Base-by-base conservation (phyloP, 2,888 invertebrate species). In the Cephus rjabovi region DNA sequence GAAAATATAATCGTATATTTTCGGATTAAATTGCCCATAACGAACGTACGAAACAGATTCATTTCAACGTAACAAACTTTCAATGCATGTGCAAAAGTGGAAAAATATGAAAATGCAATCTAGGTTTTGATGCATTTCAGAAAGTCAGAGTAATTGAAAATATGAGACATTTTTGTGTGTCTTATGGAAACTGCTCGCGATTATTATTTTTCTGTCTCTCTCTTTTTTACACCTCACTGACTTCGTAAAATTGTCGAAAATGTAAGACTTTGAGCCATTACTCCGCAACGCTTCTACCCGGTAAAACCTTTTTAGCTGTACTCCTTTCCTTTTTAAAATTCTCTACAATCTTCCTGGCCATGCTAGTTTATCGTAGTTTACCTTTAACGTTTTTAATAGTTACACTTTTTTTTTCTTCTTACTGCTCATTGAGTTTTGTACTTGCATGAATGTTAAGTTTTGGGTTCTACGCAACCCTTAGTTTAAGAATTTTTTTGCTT, bases 371-470 rank as follows among this genome's bases (percentile, higher is more conserved):
- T 83, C 80, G 80, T 82, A 82, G 79, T 83, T 82, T 80, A 83
- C 81, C 82, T 83, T 81, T 81, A 80, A 70, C 75, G 75, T 78
- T 78, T 78, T 73, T 11, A 78, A 75, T 77, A 76, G 40, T 78
- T 75, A 80, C 77, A 33, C 79, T 68, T 75, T 80, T 77, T 75
- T 79, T 78, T 79, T 40, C 75, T 79, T 31, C 79, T 80, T 76
- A 75, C 75, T 77, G 76, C 76, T 81, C 76, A 77, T 80, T 81
- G 79, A 80, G 75, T 80, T 87, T 88, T 88, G 88, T 88, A 88
- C 88, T 88, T 87, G 83, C 83, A 85, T 83, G 85, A 86, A 85
- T 83, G 84, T 85, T 83, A 79, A 84, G 82, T 85, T 84, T 80
- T 82, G 73, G 77, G 80, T 82, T 74, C 81, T 77, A 77, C 79